Conservation (phyloP, 64 coral and sea anemone species). For the Astreopora myriophthalma region DNA sequence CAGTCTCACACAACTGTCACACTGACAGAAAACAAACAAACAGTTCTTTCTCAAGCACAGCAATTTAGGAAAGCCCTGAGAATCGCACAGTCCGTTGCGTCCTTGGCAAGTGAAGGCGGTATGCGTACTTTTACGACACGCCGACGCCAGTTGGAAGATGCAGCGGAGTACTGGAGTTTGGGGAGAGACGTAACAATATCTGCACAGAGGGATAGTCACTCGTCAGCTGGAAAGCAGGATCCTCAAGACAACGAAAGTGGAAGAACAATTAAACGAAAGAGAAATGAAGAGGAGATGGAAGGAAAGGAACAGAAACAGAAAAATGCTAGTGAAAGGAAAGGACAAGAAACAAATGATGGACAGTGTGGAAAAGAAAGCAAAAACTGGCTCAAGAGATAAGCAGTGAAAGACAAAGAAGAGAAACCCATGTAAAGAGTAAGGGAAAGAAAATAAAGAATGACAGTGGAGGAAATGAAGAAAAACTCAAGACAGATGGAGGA, state of each 20-base stretch:
- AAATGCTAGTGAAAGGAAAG: neutral
- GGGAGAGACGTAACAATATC: neutral
- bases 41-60: constrained; percentile 18
- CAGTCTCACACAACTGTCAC: neutral
- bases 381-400: neutral
- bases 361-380: neutral
- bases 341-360: no score
- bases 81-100: constrained; percentile 5
- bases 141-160: neutral
- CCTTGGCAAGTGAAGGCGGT: constrained; percentile 23
- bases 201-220: neutral
- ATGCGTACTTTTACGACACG: constrained; percentile 3
- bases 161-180: neutral
- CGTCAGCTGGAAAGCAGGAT: neutral
- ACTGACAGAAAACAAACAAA: neutral
- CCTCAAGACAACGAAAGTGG: neutral
- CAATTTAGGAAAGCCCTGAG: constrained; percentile 7
- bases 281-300: neutral
- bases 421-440: neutral
- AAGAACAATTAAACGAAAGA: neutral
- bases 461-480: neutral
- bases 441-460: neutral
- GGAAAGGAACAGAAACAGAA: neutral
- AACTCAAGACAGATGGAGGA: neutral
- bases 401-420: neutral